These are phyloP conservation scores for Drosophila ohnishii DNA, from an alignment of 1,140 invertebrate genomes.

Conservation along the genomic window DNA sequence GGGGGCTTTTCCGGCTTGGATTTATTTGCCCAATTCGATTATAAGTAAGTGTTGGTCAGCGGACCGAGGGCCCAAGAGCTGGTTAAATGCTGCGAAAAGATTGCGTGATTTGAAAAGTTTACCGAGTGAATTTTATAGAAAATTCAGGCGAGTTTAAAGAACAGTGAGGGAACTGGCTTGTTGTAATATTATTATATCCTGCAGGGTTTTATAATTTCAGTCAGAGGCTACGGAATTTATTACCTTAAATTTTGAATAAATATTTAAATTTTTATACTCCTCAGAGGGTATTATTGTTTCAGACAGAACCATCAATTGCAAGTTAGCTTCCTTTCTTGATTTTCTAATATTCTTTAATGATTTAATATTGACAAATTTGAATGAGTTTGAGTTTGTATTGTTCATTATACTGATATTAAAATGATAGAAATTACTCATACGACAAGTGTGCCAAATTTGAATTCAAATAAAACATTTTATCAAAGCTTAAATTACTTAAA, in stretches of 20 bases:
- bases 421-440: not conserved
- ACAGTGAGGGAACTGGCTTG: no score
- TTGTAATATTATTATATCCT: no score
- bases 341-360: no score
- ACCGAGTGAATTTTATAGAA: not conserved
- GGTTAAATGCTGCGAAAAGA: slow-evolving; percentile 16
- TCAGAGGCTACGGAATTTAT: no score
- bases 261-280: no score
- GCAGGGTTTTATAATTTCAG: no score
- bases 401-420: not conserved
- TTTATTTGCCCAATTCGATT: slow-evolving; percentile 51
- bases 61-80: slow-evolving; percentile 15
- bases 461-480: not conserved
- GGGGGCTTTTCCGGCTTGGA: slow-evolving; percentile 48
- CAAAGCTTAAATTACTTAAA: not conserved
- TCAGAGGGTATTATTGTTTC: no score
- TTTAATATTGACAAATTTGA: no score
- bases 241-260: no score
- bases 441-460: not conserved
- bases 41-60: slow-evolving; percentile 44
- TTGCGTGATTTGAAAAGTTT: slow-evolving; percentile 31
- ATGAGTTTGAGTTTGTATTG: not conserved
- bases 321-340: no score
- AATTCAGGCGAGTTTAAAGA: not conserved
- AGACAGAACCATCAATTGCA: no score